Base-by-base conservation (phyloP, 2,113 vertebrate genomes). In the Amazona guildingii region DNA sequence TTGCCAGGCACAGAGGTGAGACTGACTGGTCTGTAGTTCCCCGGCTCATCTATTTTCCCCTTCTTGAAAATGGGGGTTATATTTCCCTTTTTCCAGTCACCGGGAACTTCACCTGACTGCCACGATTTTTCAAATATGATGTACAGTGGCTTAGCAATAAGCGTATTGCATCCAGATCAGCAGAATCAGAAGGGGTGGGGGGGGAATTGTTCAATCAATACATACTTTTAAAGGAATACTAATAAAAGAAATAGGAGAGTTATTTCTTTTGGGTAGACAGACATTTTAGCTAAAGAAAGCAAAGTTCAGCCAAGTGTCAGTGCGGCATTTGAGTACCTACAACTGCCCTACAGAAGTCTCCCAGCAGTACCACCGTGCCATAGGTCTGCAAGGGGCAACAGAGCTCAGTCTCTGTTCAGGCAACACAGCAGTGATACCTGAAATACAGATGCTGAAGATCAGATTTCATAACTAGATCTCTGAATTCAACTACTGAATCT, bases 151-250 rank as follows among this genome's bases (percentile, higher is more conserved):
- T 37, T 37, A 37, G 37, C 37, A 37, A 29, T 17, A 81, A 62
- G 9, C 6, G 4, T 2, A 44, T 9, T 57, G 27, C 4, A 49
- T 43, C 29, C 41, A 67, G 69, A 61, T 10, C 33, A 57, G 61
- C 11, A 73, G 41, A 79, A 80, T 43, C 39, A 8, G 16, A 54
- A 33, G 7, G 18, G 3, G 2, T 37, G 4, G 43, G 19, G 73
- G 3, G 67, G 2, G 2, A 5, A 49, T 31, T 7, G 0, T 16
- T 19, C 28, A 7, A 69, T 13, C 35, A 67, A 8, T 25, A 44
- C 4, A 44, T 10, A 48, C 13, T 23, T 57, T 31, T 16, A 43
- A 49, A 51, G 11, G 64, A 86, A 68, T 19, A 57, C 18, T 64
- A 77, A 78, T 41, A 41, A 66, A 66, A 82, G 85, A 77, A 76